Conservation (phyloP, 1,140 invertebrate species). For the Hycleus phaleratus region DNA sequence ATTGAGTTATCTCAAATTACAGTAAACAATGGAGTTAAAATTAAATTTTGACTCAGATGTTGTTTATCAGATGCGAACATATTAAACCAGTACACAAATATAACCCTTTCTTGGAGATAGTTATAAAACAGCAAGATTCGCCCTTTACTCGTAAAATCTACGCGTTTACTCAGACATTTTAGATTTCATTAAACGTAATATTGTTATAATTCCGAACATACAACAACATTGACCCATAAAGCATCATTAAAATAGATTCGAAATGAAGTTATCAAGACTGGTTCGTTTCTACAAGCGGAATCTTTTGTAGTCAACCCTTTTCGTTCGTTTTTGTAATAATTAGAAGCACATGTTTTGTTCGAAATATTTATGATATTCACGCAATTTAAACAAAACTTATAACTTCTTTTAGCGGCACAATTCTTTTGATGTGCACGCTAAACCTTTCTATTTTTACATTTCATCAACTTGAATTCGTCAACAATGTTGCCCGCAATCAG, state of each 20-base stretch:
- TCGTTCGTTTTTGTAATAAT: conserved; percentile 13
- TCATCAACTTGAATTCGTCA: too few relatives aligned
- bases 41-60: conserved; percentile 10
- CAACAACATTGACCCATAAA: too few relatives aligned
- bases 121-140: conserved; percentile 20
- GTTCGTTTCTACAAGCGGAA: too few relatives aligned
- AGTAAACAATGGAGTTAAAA: neutral
- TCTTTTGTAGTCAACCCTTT: too few relatives aligned
- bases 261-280: too few relatives aligned
- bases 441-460: too few relatives aligned
- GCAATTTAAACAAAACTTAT: conserved; percentile 9
- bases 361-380: conserved; percentile 23
- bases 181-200: too few relatives aligned
- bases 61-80: conserved; percentile 8
- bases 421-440: conserved; percentile 3
- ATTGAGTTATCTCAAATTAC: neutral
- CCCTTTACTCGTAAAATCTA: neutral
- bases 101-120: conserved; percentile 19
- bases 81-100: conserved; percentile 13
- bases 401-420: conserved; percentile 12
- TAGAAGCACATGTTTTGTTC: conserved; percentile 23
- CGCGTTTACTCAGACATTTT: too few relatives aligned
- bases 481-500: too few relatives aligned
- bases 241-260: too few relatives aligned
- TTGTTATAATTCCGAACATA: too few relatives aligned